Base-by-base conservation (phyloP, 1,140 invertebrate species). In the Atta colombica region DNA sequence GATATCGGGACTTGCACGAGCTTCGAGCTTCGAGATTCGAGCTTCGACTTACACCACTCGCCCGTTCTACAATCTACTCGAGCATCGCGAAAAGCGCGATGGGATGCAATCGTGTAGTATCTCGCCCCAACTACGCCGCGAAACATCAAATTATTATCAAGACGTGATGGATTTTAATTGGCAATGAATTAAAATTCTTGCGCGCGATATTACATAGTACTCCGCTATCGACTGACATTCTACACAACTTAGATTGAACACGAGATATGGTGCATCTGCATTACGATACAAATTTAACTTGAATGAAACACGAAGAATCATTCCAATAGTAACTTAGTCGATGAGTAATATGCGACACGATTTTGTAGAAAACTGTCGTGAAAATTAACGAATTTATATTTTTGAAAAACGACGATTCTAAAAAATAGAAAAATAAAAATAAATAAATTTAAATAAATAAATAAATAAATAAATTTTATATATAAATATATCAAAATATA, bases 1-100 rank as follows among this genome's bases (percentile, higher is more conserved):
- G 87, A 88, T 88, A 88, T 75, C 65, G 65, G 7, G 49, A 21
- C 51, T 49, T 51, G 78, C 72, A 71, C 78, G 80, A 84, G 80
- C 80, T 55, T 80, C 51, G 28, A 31, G 28, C 28, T 31, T 31
- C 28, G 51, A 55, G 49, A 60, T 45, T 45, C 55, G 80, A 84
- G 80, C 60, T 45, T 45, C 55, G 80, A 84, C 80, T 75, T 63
- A 35, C 49, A 7, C 25, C n/a, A 2, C 28, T 21, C 63, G 31
- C 53, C 31, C 51, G 35, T 16, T n/a, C 51, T 28, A 49, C 39
- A 63, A 84, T 84, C 80, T 80, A 25, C 63, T 51, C 69, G 80
- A 63, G 45, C 25, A 84, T 60, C 66, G 66, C 31, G 61, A 28
- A 69, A 69, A n/a, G 49, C 31, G 49, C 66, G 78, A 71, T 45